These are phyloP conservation scores for Herpetotheres cachinnans DNA, from an alignment of 2,113 vertebrate species.

Conservation along the genomic window DNA sequence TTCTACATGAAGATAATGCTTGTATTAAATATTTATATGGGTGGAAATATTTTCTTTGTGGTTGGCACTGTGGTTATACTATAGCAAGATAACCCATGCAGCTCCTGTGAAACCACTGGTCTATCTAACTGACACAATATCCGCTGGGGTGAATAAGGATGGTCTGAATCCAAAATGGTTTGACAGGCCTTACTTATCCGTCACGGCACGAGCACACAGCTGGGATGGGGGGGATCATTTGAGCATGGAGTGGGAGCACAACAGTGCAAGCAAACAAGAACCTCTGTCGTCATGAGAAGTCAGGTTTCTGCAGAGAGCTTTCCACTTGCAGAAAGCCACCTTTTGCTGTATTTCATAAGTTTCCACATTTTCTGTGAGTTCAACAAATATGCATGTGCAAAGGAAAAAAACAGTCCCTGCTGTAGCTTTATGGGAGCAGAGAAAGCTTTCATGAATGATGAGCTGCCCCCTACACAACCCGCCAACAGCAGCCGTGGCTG, in stretches of 20 bases:
- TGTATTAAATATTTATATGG: slow-evolving; percentile 31
- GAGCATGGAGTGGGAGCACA: neutral
- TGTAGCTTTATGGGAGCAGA: neutral
- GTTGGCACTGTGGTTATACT: neutral
- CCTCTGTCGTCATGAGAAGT: neutral
- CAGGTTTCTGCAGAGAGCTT: neutral
- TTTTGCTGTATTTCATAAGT: neutral
- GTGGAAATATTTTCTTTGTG: slow-evolving; percentile 33
- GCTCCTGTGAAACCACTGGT: neutral
- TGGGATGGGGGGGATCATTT: neutral
- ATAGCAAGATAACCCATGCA: neutral
- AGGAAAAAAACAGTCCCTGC: neutral
- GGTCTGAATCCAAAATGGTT: neutral
- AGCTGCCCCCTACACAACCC: neutral
- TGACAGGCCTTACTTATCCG: neutral
- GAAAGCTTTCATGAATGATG: neutral
- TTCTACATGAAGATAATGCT: neutral
- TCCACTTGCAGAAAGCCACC: neutral
- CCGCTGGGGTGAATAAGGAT: neutral
- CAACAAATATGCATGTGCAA: neutral
- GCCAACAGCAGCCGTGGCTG: neutral
- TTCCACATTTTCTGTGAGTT: neutral
- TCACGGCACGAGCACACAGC: neutral
- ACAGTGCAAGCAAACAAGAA: neutral
- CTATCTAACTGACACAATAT: neutral